phyloP scores from a whole-genome alignment of 2,113 vertebrate species.

The Pavo muticus region DNA sequence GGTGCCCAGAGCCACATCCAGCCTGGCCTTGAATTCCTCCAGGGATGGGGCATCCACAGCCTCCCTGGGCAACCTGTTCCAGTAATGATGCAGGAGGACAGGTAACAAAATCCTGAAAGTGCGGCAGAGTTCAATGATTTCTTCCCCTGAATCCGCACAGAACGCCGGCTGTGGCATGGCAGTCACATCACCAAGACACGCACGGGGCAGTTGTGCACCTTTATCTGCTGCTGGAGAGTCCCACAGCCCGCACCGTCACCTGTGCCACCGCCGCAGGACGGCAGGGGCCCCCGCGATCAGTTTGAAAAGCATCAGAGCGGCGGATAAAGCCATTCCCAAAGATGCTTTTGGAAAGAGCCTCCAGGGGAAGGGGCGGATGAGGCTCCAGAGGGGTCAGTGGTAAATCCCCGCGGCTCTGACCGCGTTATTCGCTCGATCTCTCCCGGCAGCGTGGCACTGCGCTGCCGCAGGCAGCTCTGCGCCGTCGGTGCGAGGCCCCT shows the following conservation, averaged over 20 bases:
- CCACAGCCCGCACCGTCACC: background rate
- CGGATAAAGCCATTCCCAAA: background rate
- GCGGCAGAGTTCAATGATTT: background rate
- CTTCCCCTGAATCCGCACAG: background rate
- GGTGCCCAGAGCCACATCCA: no score
- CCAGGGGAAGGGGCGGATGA: background rate
- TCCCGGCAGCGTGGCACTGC: background rate
- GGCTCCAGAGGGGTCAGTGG: background rate
- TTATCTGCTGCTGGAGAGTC: background rate
- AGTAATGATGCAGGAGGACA: background rate
- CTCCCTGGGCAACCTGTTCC: no score
- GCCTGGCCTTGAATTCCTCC: no score
- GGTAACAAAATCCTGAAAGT: background rate
- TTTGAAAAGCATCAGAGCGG: background rate
- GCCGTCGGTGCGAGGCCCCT: background rate
- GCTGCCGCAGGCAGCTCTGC: background rate
- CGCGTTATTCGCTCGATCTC: background rate
- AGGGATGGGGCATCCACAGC: no score
- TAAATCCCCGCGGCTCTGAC: background rate
- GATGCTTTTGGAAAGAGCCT: background rate
- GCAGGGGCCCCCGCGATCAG: background rate
- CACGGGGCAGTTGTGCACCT: background rate
- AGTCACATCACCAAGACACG: background rate
- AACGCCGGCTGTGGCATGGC: fast-evolving
- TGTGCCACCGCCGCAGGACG: background rate